phyloP scores from a whole-genome alignment of 1,140 invertebrate species.

The Ostrea edulis region DNA sequence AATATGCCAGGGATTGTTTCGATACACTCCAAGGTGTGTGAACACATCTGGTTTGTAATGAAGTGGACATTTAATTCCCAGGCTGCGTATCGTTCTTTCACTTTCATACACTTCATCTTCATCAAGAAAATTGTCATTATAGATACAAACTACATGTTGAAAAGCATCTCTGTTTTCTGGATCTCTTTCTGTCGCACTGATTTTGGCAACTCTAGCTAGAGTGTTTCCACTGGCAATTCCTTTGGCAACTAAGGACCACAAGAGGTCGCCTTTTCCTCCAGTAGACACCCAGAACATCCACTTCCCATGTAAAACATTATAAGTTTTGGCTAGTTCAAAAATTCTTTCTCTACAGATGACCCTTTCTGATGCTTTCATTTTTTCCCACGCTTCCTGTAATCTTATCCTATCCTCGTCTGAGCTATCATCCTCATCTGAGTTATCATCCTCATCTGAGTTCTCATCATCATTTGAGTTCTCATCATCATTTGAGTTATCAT shows the following conservation, averaged over 20 bases:
- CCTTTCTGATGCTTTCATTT: slow-evolving; percentile 51
- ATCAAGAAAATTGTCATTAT: slow-evolving; percentile 60
- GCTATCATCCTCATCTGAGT: slow-evolving; percentile 6
- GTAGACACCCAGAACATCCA: slow-evolving; percentile 58
- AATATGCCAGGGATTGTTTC: slow-evolving; percentile 56
- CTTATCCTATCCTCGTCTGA: slow-evolving; percentile 18
- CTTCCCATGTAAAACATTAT: slow-evolving; percentile 54
- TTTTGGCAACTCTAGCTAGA: slow-evolving; percentile 45
- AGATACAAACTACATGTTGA: slow-evolving; percentile 58
- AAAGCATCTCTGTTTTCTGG: not conserved
- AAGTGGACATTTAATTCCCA: slow-evolving; percentile 59
- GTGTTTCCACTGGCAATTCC: slow-evolving; percentile 52
- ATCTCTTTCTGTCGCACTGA: slow-evolving; percentile 41
- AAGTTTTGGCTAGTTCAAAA: slow-evolving; percentile 54
- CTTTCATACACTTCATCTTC: slow-evolving; percentile 54
- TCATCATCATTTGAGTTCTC: not conserved
- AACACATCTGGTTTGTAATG: slow-evolving; percentile 64
- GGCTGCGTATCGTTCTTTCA: slow-evolving; percentile 54
- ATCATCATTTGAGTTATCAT: not conserved
- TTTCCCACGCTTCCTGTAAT: slow-evolving; percentile 56
- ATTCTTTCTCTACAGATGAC: slow-evolving; percentile 51
- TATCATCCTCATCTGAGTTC: not conserved
- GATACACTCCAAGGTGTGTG: slow-evolving; percentile 59
- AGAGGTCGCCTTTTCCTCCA: slow-evolving; percentile 59
- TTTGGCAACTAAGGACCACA: slow-evolving; percentile 59